Percentiles rank a stretch among this genome's conserved stretches.
These are phyloP conservation scores for Cettia cetti DNA, from an alignment of 2,113 vertebrate genomes.

Conservation along the genomic window DNA sequence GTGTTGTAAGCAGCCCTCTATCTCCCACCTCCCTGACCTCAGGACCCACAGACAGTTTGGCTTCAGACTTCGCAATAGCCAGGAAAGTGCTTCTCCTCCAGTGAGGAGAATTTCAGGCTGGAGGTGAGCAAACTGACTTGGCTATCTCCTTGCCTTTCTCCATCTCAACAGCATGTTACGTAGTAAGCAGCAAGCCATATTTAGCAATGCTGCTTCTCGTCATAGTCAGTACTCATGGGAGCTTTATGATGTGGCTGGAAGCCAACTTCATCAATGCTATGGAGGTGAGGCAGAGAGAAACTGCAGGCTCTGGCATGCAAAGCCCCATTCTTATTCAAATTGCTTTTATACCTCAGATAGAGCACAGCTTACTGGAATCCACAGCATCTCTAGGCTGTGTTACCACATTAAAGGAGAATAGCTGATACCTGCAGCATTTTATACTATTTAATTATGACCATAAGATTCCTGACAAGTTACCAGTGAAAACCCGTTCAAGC, in stretches of 20 bases:
- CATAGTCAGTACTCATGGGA: neutral
- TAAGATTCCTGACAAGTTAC: neutral
- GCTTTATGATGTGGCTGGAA: neutral
- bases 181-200: neutral
- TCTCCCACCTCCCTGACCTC: neutral
- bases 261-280: neutral
- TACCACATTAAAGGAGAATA: neutral
- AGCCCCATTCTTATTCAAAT: slow-evolving; percentile 13
- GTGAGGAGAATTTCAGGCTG: accelerated
- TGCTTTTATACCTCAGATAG: neutral
- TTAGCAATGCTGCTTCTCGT: neutral
- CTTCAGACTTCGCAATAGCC: neutral
- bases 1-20: neutral
- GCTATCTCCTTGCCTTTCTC: neutral
- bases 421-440: neutral
- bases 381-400: neutral
- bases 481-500: neutral
- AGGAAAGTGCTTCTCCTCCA: neutral
- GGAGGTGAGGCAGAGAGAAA: neutral
- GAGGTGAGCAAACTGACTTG: neutral
- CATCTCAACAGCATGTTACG: accelerated
- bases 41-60: neutral
- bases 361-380: neutral
- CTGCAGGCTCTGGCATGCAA: neutral
- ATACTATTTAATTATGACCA: neutral